These are phyloP conservation scores for Pelodytes ibericus DNA, from an alignment of 2,797 vertebrate genomes.

Conservation along the genomic window DNA sequence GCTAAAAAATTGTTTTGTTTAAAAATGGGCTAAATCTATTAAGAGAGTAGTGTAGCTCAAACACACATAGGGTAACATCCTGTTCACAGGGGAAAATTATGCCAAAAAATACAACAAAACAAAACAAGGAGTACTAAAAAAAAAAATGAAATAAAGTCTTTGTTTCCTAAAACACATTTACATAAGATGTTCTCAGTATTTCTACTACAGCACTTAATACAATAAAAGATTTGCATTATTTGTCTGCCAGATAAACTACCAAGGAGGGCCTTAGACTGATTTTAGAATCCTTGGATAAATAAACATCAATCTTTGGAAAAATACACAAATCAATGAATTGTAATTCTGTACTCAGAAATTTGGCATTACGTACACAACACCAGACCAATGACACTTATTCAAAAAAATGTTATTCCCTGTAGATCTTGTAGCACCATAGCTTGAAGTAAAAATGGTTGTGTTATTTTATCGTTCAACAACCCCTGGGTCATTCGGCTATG, in stretches of 20 bases:
- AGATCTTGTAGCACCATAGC: not conserved
- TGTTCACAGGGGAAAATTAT: too few relatives aligned
- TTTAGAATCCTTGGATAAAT: conserved; percentile 14
- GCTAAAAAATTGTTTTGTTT: too few relatives aligned
- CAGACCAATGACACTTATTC: not conserved
- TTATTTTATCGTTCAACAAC: not conserved
- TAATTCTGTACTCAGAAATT: not conserved
- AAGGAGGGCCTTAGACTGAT: not conserved
- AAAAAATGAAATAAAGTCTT: not conserved
- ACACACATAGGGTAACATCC: too few relatives aligned
- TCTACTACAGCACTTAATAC: not conserved
- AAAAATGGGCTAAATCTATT: too few relatives aligned
- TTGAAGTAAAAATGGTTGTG: not conserved
- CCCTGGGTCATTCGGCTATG: not conserved
- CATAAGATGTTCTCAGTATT: not conserved
- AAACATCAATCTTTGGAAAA: conserved; percentile 20
- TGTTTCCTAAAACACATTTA: not conserved
- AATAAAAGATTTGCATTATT: not conserved
- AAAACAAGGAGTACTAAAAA: not conserved
- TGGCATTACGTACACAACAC: not conserved
- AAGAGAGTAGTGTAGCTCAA: too few relatives aligned
- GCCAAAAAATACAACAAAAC: not conserved
- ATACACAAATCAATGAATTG: conserved; percentile 12
- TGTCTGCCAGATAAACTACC: not conserved
- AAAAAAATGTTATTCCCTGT: not conserved